phyloP scores from a whole-genome alignment of 2,113 vertebrate genomes.

The Rhinoptilus africanus region DNA sequence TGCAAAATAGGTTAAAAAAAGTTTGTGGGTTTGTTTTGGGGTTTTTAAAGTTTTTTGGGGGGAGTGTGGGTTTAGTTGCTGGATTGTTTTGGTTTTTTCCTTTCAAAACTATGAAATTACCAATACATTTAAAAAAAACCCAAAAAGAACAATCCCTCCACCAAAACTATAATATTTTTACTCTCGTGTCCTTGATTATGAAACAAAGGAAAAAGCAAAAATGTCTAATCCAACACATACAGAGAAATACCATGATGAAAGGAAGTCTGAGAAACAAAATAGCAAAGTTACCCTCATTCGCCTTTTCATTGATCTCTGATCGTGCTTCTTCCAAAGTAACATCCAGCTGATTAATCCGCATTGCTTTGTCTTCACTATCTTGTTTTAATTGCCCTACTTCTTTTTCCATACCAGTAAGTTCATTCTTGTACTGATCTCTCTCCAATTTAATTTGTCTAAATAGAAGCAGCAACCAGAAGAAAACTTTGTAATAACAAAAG shows the following conservation, averaged over 20 bases:
- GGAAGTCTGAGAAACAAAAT: not conserved
- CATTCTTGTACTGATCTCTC: constrained; percentile 77
- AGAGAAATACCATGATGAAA: not conserved
- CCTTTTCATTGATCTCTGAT: constrained; percentile 82
- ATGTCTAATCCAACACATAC: not conserved
- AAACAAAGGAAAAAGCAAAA: not conserved
- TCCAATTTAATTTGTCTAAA: constrained; percentile 71
- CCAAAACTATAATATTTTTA: not conserved
- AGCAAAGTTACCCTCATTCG: constrained; percentile 65
- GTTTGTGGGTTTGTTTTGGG: not conserved
- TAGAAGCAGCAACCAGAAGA: constrained; percentile 27
- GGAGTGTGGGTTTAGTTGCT: accelerated
- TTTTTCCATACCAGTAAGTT: constrained; percentile 78
- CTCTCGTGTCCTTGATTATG: not conserved
- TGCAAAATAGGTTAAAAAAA: not conserved
- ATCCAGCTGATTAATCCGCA: constrained; percentile 82
- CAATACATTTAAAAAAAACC: not conserved
- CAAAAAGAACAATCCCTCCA: not conserved
- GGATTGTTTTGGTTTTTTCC: not conserved
- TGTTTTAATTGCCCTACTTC: constrained; percentile 75
- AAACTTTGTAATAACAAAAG: not conserved
- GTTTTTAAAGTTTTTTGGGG: not conserved
- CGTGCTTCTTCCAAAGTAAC: constrained; percentile 84
- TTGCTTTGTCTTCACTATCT: constrained; percentile 82
- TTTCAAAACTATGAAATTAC: not conserved